Conservation (phyloP, 2,888 invertebrate genomes). For the Eupeodes latifasciatus region DNA sequence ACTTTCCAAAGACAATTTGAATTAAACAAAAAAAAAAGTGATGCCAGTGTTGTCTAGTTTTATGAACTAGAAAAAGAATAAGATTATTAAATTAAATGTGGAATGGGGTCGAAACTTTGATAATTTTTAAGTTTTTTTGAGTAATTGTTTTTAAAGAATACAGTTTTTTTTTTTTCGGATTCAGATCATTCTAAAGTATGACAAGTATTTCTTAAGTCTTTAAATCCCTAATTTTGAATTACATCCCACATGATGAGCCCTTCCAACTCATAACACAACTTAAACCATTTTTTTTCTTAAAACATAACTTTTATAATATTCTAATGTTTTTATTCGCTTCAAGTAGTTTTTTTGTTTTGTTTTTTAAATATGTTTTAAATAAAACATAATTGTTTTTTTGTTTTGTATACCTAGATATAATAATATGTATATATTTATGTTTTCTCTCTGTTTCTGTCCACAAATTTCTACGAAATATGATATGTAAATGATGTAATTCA, state of each 20-base stretch:
- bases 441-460: conserved; percentile 49
- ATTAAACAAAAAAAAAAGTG: no score
- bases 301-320: conserved; percentile 15
- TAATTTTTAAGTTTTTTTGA: no score
- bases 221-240: no score
- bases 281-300: conserved; percentile 40
- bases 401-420: conserved; percentile 64
- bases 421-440: conserved; percentile 50
- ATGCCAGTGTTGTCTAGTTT: no score
- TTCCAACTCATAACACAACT: conserved; percentile 5
- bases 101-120: no score
- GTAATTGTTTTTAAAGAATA: no score
- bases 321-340: conserved; percentile 60
- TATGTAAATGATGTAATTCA: conserved; percentile 81
- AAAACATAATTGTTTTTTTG: conserved; percentile 51
- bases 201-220: no score
- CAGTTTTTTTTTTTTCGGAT: no score
- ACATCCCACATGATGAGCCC: conserved; percentile 39
- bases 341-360: conserved; percentile 71
- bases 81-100: no score
- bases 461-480: conserved; percentile 81
- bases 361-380: conserved; percentile 14
- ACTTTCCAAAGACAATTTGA: no score
- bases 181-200: no score
- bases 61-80: no score